These are phyloP conservation scores for Tenualosa thibaudeaui DNA, from an alignment of 2,797 vertebrate genomes.

Conservation along the genomic window DNA sequence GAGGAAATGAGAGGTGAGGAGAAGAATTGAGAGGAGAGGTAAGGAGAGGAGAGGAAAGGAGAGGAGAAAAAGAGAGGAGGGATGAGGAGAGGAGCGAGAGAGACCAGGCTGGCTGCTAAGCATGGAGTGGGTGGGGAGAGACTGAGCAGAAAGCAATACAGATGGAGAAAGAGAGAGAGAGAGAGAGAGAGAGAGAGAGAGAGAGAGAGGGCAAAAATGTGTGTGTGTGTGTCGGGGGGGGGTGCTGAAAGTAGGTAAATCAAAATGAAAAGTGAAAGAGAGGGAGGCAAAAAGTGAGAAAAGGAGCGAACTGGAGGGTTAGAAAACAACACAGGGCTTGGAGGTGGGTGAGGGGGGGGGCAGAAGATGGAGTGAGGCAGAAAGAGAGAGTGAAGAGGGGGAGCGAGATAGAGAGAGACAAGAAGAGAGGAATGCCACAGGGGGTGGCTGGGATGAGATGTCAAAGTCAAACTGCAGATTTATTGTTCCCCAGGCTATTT, in stretches of 20 bases:
- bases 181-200: neutral
- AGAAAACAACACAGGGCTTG: neutral
- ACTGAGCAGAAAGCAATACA: neutral
- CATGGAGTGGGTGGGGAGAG: neutral
- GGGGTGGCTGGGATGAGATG: conserved; percentile 22
- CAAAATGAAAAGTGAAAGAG: conserved; percentile 25
- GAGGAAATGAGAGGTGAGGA: neutral
- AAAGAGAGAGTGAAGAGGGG: neutral
- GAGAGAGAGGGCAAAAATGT: no score
- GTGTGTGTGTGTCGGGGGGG: neutral
- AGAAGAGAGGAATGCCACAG: neutral
- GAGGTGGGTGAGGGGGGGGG: neutral
- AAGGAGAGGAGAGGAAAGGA: neutral
- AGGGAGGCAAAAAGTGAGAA: conserved; percentile 3
- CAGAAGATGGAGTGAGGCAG: neutral
- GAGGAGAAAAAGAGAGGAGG: neutral
- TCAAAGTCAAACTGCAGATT: conserved; percentile 29
- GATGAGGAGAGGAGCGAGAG: neutral
- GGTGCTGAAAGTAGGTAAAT: neutral
- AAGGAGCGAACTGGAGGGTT: neutral
- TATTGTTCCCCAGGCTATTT: conserved; percentile 14
- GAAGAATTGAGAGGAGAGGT: neutral
- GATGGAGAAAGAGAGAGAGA: neutral
- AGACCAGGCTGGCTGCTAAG: neutral
- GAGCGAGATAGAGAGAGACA: neutral